These are phyloP conservation scores for Neotoma lepida DNA, from an alignment of 2,113 vertebrate genomes.

Conservation along the genomic window DNA sequence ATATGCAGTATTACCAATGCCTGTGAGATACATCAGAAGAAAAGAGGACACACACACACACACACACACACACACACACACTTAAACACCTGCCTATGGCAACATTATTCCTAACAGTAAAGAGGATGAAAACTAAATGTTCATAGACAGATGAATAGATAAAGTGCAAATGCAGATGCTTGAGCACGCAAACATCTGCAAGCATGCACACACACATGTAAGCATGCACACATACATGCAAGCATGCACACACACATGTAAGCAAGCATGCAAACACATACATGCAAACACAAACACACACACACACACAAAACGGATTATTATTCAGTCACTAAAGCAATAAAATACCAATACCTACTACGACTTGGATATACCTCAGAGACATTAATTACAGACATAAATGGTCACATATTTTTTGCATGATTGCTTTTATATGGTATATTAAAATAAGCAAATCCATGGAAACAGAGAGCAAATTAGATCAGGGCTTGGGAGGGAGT, in stretches of 20 bases:
- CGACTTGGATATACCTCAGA: not conserved
- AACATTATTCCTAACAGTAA: not conserved
- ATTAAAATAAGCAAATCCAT: not conserved
- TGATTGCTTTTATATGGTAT: too few relatives aligned
- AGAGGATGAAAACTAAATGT: not conserved
- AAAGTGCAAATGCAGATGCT: not conserved
- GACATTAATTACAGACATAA: not conserved
- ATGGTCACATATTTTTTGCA: not conserved
- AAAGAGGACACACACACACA: not conserved
- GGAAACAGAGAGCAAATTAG: not conserved
- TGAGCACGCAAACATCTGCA: too few relatives aligned
- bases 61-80: not conserved
- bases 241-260: not conserved
- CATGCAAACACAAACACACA: not conserved
- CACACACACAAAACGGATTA: not conserved
- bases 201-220: too few relatives aligned
- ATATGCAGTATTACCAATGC: not conserved
- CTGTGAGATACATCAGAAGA: not conserved
- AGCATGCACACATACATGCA: too few relatives aligned
- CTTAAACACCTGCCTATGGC: not conserved
- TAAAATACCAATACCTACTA: not conserved
- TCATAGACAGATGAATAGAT: not conserved
- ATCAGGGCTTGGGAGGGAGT: not conserved
- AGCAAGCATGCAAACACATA: too few relatives aligned
- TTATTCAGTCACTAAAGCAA: not conserved